Evolutionary conservation across 2,113 vertebrate genomes (phyloP).

Genomic region (Tychaedon coryphoeus): DNA sequence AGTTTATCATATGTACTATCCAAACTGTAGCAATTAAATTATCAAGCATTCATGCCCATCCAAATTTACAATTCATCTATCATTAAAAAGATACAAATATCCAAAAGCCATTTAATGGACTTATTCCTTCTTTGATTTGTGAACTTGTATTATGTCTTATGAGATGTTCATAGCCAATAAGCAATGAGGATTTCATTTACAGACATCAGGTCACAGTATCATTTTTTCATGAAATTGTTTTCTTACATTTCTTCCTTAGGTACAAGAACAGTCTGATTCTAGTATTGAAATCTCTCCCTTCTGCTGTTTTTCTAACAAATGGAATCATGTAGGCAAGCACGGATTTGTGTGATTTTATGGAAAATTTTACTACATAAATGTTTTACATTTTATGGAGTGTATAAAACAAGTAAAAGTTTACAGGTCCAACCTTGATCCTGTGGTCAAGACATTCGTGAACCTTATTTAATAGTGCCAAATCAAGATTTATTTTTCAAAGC

Average conservation of each 20-base stretch:
- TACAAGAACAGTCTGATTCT: neutral
- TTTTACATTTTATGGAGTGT: fast-evolving
- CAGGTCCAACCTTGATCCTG: neutral
- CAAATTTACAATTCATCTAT: neutral
- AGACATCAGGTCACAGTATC: neutral
- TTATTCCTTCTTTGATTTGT: neutral
- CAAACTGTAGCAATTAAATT: neutral
- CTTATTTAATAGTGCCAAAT: neutral
- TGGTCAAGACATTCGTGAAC: neutral
- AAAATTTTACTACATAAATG: neutral
- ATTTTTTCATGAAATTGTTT: neutral
- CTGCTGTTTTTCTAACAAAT: neutral
- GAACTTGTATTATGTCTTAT: neutral
- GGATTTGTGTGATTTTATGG: neutral
- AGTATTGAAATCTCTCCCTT: neutral
- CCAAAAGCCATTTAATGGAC: neutral
- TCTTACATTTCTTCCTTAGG: neutral
- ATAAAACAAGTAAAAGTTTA: neutral
- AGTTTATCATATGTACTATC: neutral
- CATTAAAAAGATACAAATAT: neutral
- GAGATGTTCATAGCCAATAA: neutral
- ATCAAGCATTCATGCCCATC: neutral
- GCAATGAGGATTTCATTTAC: neutral
- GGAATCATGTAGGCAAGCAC: neutral
- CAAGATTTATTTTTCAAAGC: neutral